Conservation (phyloP, 2,113 vertebrate genomes). For the Rhabdornis inornatus region DNA sequence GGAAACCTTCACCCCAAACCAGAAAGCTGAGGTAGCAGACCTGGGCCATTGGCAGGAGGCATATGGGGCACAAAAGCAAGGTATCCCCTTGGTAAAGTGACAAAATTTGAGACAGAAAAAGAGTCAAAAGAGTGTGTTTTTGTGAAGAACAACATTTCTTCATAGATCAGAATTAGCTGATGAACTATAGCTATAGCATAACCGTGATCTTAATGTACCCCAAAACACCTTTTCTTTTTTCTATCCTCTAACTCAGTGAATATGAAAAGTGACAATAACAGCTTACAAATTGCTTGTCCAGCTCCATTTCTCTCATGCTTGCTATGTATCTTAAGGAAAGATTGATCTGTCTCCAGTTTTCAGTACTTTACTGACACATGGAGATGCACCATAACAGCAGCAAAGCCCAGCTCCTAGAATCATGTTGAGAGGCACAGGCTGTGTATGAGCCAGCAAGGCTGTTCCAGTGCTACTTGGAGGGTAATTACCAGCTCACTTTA, state of each 20-base stretch:
- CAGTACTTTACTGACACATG: neutral
- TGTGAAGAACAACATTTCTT: neutral
- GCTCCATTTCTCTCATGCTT: neutral
- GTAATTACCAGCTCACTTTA: constrained; percentile 1
- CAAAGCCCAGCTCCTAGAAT: neutral
- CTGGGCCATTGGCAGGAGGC: neutral
- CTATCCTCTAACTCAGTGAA: neutral
- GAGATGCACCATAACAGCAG: neutral
- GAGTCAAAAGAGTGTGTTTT: neutral
- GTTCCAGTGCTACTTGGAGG: neutral
- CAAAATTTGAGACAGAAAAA: neutral
- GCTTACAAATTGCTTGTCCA: neutral
- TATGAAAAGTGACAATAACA: neutral
- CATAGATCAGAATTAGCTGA: neutral
- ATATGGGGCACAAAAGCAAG: neutral
- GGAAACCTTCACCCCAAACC: neutral
- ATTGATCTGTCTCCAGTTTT: neutral
- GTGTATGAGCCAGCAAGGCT: neutral
- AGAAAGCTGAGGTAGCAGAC: neutral
- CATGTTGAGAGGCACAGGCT: neutral
- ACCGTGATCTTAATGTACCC: neutral
- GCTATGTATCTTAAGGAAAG: neutral
- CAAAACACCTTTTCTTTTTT: neutral
- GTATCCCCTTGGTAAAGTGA: neutral
- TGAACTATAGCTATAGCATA: neutral